Percentiles rank a stretch among this genome's conserved stretches.
These are phyloP conservation scores for Otolemur crassicaudatus DNA, from an alignment of 2,797 vertebrate genomes.

Conservation along the genomic window DNA sequence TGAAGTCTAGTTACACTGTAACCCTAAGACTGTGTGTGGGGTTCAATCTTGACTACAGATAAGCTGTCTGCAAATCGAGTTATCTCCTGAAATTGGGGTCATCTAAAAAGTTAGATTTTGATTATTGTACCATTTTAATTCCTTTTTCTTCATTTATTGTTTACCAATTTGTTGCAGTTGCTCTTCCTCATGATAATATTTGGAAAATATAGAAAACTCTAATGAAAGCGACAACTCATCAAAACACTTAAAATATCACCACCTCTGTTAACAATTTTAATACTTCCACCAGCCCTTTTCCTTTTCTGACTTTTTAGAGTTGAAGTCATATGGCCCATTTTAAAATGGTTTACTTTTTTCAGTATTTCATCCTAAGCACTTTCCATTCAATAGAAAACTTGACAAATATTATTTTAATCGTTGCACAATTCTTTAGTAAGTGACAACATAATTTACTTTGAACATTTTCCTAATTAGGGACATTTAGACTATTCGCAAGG, in stretches of 20 bases:
- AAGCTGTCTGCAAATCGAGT: background rate
- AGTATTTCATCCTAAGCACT: slow-evolving; percentile 14
- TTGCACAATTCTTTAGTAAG: background rate
- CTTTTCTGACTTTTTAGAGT: background rate
- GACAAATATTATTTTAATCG: slow-evolving; percentile 25
- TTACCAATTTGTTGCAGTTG: background rate
- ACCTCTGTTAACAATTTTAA: background rate
- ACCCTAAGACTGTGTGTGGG: background rate
- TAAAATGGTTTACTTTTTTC: slow-evolving; percentile 12
- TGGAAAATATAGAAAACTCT: background rate
- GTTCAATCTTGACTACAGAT: background rate
- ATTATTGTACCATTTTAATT: background rate
- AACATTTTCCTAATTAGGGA: background rate
- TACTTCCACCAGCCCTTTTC: background rate
- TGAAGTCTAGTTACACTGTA: background rate
- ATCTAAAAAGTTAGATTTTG: background rate
- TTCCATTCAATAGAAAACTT: slow-evolving; percentile 16
- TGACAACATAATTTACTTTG: background rate
- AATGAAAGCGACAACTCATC: background rate
- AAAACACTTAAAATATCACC: background rate
- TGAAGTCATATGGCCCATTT: background rate
- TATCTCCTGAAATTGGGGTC: background rate
- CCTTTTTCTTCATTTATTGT: background rate
- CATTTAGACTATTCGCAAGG: slow-evolving; percentile 7
- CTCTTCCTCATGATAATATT: background rate